Percentiles rank a stretch among this genome's conserved stretches.
Conservation (phyloP, 2,797 vertebrate species). For the Avahi laniger region DNA sequence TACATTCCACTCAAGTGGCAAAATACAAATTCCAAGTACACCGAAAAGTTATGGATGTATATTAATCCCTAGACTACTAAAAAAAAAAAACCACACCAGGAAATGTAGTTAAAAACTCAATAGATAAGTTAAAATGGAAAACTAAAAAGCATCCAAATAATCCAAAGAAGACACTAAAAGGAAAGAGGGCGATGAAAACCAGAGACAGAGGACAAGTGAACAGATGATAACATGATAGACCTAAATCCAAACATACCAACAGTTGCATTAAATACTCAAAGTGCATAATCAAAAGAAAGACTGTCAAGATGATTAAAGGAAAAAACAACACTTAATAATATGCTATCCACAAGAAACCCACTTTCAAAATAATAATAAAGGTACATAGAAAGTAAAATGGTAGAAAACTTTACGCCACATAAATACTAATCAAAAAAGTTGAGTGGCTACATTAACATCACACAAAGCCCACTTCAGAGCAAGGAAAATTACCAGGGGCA, state of each 20-base stretch:
- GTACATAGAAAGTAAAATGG: not conserved
- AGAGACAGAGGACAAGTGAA: not conserved
- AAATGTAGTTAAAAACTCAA: not conserved
- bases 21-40: not conserved
- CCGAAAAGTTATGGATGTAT: not conserved
- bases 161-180: not conserved
- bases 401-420: not conserved
- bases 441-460: not conserved
- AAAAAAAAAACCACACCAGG: not conserved
- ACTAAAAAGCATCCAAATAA: not conserved
- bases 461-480: not conserved
- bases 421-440: not conserved
- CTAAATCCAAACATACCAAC: not conserved
- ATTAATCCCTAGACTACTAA: not conserved
- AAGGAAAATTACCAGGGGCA: not conserved
- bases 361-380: not conserved
- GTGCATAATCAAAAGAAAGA: not conserved
- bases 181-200: not conserved
- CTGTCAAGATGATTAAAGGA: not conserved
- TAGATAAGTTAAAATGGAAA: not conserved
- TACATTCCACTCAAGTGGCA: not conserved
- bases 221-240: not conserved
- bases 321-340: not conserved
- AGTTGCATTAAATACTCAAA: not conserved
- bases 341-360: not conserved